These are phyloP conservation scores for Sturnus vulgaris DNA, from an alignment of 2,113 vertebrate species.

Conservation along the genomic window DNA sequence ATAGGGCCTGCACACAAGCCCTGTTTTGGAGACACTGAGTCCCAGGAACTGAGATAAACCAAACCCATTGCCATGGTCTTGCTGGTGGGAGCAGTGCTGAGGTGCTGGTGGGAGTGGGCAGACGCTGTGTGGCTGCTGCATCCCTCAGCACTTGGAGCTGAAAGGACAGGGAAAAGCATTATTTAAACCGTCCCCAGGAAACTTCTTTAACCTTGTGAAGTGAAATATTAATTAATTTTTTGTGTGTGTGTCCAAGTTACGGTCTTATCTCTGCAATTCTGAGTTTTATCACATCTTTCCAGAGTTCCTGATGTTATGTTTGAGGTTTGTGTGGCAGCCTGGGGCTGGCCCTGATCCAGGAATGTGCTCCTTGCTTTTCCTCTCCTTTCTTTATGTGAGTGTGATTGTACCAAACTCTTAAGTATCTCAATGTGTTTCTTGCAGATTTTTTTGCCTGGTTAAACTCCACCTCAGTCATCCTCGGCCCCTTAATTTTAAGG, in stretches of 20 bases:
- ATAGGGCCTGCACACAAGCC: background rate
- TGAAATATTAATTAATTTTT: background rate
- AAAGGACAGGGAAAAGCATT: background rate
- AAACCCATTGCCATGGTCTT: rapidly evolving
- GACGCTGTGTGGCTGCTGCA: rapidly evolving
- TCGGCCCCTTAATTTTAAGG: background rate
- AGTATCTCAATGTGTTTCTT: background rate
- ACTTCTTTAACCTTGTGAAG: background rate
- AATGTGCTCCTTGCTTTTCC: constrained; percentile 5
- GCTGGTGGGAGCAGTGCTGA: background rate
- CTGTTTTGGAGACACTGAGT: rapidly evolving
- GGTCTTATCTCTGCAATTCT: background rate
- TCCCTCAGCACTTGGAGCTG: background rate
- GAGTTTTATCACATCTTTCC: constrained; percentile 12
- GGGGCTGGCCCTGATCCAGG: background rate
- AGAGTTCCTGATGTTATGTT: constrained; percentile 39
- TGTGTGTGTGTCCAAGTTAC: background rate
- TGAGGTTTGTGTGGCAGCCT: background rate
- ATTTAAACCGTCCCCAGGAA: background rate
- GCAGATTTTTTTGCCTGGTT: background rate
- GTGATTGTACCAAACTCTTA: background rate
- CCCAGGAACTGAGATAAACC: background rate
- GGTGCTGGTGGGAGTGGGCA: rapidly evolving
- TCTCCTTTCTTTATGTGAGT: background rate
- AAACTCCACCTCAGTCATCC: background rate